Evolutionary conservation across 1,140 invertebrate species (phyloP), one percentile per base, ranked within the genome.

Genomic region (Tetragonula clypearis): DNA sequence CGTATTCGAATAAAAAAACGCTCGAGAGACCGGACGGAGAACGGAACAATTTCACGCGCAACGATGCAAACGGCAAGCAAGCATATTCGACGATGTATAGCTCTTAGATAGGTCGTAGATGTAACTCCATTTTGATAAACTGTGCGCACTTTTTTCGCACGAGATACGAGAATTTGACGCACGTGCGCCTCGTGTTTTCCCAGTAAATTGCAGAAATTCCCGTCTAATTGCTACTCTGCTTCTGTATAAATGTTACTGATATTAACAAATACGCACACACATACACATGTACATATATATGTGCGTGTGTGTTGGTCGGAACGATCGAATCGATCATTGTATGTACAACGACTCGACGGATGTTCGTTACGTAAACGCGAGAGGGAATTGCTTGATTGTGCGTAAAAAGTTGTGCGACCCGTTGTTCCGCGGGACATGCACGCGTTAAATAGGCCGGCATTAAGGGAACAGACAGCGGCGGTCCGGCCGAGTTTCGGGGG

Each of bases 401-500:
- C 0, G 21, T 4, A 82, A 30, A 83, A 58, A 83, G n/a, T 30
- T 15, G n/a, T 12, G 2, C 3, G 1, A 15, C 12, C 41, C 15
- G 26, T 69, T 17, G 49, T 68, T 11, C 14, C 5, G n/a, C 30
- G 1, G 21, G 23, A 71, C 60, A 14, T 41, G 53, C 6, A 21
- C 15, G 23, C 49, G 49, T 82, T 76, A 82, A 82, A 73, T 49
- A 55, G 26, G 26, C 26, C 30, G 35, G 49, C 15, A 17, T 79
- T 79, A 69, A 79, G 78, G 23, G 65, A 35, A 53, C 41, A 55
- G 30, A 21, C 26, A 11, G 17, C 21, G 79, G 30, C 49, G 79
- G 68, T 56, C 68, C 56, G 53, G 23, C 11, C 79, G 69, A 81
- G 69, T 81, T 81, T 81, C 69, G 68, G 69, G 69, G 79, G 79